Conservation (phyloP, 2,797 vertebrate genomes). For the Pangasius mekongensis region DNA sequence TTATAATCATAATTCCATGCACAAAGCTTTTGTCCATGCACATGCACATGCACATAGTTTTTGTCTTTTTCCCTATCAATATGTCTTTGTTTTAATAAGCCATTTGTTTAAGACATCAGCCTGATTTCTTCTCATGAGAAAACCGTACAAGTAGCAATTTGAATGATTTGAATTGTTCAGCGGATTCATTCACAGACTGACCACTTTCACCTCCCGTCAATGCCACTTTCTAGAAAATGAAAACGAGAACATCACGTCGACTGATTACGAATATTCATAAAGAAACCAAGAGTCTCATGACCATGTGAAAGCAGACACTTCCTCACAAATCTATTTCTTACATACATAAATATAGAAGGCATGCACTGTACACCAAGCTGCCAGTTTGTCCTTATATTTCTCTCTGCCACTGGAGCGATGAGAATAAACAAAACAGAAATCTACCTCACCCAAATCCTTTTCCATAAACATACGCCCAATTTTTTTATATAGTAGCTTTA, state of each 20-base stretch:
- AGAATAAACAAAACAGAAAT: not conserved
- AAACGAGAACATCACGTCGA: not conserved
- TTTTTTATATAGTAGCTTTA: not conserved
- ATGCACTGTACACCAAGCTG: too few species aligned
- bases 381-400: not conserved
- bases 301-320: slow-evolving; percentile 41
- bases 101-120: not conserved
- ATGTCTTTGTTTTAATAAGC: not conserved
- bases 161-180: not conserved
- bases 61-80: not conserved
- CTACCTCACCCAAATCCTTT: not conserved
- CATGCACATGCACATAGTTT: too few species aligned
- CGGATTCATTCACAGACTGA: not conserved
- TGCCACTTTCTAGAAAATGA: not conserved
- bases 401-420: not conserved
- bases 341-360: not conserved
- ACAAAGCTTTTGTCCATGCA: too few species aligned
- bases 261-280: slow-evolving; percentile 2
- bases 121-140: not conserved
- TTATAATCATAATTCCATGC: too few species aligned
- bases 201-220: not conserved
- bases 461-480: not conserved
- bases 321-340: slow-evolving; percentile 1
- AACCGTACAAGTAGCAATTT: not conserved
- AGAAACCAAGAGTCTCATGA: slow-evolving; percentile 21